These are phyloP conservation scores for Caenorhabditis remanei DNA, from an alignment of 1,140 invertebrate species.

Conservation along the genomic window DNA sequence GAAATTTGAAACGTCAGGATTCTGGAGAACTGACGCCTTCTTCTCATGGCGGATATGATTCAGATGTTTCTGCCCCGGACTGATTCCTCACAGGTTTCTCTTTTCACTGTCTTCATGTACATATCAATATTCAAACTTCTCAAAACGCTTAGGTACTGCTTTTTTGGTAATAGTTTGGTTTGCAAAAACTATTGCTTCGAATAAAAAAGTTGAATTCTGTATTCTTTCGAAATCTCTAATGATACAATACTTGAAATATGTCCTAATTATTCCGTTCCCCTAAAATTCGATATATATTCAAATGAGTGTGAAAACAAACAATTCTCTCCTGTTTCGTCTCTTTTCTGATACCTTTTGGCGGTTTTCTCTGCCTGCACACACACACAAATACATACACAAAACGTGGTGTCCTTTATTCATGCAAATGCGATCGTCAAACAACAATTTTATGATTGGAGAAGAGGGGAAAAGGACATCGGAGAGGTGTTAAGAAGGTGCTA, in stretches of 20 bases:
- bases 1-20: slow-evolving; percentile 23
- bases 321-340: not conserved
- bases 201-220: slow-evolving; percentile 30
- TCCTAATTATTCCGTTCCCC: not conserved
- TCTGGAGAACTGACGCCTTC: slow-evolving; percentile 1
- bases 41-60: slow-evolving; percentile 28
- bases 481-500: slow-evolving; percentile 9
- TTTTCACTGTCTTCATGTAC: not conserved
- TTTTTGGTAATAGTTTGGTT: slow-evolving; percentile 47
- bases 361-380: slow-evolving; percentile 14
- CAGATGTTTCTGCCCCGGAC: slow-evolving; percentile 3
- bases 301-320: slow-evolving; percentile 32
- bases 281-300: not conserved
- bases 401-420: slow-evolving; percentile 45
- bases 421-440: slow-evolving; percentile 39
- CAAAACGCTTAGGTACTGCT: slow-evolving; percentile 4
- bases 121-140: not conserved
- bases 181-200: slow-evolving; percentile 33
- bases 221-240: not conserved
- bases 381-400: slow-evolving; percentile 38
- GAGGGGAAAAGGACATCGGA: not conserved
- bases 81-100: not conserved
- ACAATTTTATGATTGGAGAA: slow-evolving; percentile 28
- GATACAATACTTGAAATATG: not conserved
- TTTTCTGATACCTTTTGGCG: slow-evolving; percentile 25